A percentile compares a stretch with the other conserved stretches of the same genome.
phyloP scores from a whole-genome alignment of 2,113 vertebrate genomes.

The Abramis brama region DNA sequence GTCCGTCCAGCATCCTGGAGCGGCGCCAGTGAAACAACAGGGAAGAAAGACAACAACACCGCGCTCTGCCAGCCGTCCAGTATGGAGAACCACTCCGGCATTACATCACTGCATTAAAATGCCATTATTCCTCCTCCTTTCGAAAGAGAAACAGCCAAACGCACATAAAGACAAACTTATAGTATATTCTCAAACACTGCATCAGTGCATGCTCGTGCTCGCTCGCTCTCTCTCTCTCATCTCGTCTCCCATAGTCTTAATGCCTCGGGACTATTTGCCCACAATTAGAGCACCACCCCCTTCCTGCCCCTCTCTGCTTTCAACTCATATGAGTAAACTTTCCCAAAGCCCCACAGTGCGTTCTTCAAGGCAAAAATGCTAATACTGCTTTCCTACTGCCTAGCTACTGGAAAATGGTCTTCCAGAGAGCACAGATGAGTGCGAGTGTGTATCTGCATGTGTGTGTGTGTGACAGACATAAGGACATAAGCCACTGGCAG shows the following conservation, averaged over 20 bases:
- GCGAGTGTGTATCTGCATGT: background rate
- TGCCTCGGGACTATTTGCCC: slow-evolving; percentile 60
- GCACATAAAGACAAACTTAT: slow-evolving; percentile 37
- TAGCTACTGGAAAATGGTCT: slow-evolving; percentile 62
- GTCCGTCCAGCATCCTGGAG: slow-evolving; percentile 86
- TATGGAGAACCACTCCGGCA: slow-evolving; percentile 83
- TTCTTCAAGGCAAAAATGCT: slow-evolving; percentile 60
- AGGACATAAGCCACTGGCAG: slow-evolving; percentile 50
- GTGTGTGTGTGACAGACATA: slow-evolving; percentile 21
- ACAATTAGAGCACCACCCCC: slow-evolving; percentile 56
- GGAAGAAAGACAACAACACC: slow-evolving; percentile 83
- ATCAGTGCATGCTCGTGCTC: background rate
- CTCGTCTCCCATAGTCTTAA: slow-evolving; percentile 41
- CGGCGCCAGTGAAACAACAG: slow-evolving; percentile 81
- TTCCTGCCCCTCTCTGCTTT: slow-evolving; percentile 52
- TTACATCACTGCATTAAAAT: slow-evolving; percentile 87
- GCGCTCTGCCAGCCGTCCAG: slow-evolving; percentile 86
- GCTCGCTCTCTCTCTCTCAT: slow-evolving; percentile 1
- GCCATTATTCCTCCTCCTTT: slow-evolving; percentile 74
- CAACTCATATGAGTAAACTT: slow-evolving; percentile 65
- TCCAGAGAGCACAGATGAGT: slow-evolving; percentile 44
- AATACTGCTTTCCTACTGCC: slow-evolving; percentile 55
- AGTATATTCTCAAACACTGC: slow-evolving; percentile 30
- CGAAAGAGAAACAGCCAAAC: slow-evolving; percentile 60
- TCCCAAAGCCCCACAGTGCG: slow-evolving; percentile 61